These are phyloP conservation scores for Melanocharis versteri DNA, from an alignment of 2,113 vertebrate genomes.

Conservation along the genomic window DNA sequence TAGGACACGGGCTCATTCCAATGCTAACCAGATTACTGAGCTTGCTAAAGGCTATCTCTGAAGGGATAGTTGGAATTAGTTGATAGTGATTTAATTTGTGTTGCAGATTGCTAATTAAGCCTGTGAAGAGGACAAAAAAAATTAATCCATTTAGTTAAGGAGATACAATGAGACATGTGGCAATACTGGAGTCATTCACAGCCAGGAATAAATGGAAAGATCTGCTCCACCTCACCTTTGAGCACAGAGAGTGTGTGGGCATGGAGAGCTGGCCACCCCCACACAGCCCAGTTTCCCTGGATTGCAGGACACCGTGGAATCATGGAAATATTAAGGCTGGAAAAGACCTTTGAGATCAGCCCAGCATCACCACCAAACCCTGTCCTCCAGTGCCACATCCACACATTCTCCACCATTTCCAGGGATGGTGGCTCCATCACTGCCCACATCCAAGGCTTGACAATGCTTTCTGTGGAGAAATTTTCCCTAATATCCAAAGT, in stretches of 20 bases:
- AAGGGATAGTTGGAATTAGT: conserved; percentile 57
- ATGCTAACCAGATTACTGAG: conserved; percentile 60
- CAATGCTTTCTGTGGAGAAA: background rate
- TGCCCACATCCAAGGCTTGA: background rate
- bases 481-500: background rate
- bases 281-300: background rate
- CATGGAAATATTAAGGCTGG: background rate
- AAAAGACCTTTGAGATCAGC: background rate
- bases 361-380: background rate
- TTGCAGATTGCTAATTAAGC: conserved; percentile 68
- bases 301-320: background rate
- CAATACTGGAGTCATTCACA: background rate
- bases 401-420: background rate
- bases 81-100: conserved; percentile 69
- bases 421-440: background rate
- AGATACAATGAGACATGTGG: conserved; percentile 36
- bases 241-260: rapidly evolving
- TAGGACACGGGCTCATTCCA: conserved; percentile 10
- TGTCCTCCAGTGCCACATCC: background rate
- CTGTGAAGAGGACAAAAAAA: conserved; percentile 45
- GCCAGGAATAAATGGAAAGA: background rate
- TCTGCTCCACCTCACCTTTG: background rate
- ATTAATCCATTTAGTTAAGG: conserved; percentile 59
- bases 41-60: conserved; percentile 51
- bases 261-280: background rate